phyloP scores from a whole-genome alignment of 2,888 invertebrate species.

The Cephus sareptanus region DNA sequence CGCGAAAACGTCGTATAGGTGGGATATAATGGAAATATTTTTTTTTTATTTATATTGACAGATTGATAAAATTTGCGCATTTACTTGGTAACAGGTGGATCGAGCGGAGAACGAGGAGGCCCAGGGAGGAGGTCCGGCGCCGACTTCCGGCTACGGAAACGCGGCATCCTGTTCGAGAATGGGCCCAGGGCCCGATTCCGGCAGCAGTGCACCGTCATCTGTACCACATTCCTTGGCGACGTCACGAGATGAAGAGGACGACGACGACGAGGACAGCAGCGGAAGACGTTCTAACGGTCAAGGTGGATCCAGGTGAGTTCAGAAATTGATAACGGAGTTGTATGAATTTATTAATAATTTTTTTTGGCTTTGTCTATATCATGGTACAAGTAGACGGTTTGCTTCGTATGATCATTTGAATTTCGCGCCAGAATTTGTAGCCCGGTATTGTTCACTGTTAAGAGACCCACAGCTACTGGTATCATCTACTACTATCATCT shows the following conservation, averaged over 20 bases:
- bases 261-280: slow-evolving; percentile 70
- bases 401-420: neutral
- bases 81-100: slow-evolving; percentile 53
- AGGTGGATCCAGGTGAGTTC: slow-evolving; percentile 59
- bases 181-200: slow-evolving; percentile 63
- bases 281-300: slow-evolving; percentile 52
- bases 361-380: neutral
- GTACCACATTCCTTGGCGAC: slow-evolving; percentile 71
- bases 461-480: neutral
- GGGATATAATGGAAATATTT: too few species aligned
- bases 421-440: neutral
- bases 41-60: neutral
- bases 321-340: neutral
- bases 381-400: neutral
- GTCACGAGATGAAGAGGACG: slow-evolving; percentile 74
- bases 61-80: neutral
- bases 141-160: slow-evolving; percentile 48
- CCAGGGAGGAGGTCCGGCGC: slow-evolving; percentile 57
- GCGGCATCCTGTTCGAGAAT: slow-evolving; percentile 61
- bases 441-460: neutral
- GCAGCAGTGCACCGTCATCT: slow-evolving; percentile 63
- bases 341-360: neutral
- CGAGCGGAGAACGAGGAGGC: slow-evolving; percentile 63
- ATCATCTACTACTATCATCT: neutral
- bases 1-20: too few species aligned